These are phyloP conservation scores for Clamator glandarius DNA, from an alignment of 2,797 vertebrate genomes.

Conservation along the genomic window DNA sequence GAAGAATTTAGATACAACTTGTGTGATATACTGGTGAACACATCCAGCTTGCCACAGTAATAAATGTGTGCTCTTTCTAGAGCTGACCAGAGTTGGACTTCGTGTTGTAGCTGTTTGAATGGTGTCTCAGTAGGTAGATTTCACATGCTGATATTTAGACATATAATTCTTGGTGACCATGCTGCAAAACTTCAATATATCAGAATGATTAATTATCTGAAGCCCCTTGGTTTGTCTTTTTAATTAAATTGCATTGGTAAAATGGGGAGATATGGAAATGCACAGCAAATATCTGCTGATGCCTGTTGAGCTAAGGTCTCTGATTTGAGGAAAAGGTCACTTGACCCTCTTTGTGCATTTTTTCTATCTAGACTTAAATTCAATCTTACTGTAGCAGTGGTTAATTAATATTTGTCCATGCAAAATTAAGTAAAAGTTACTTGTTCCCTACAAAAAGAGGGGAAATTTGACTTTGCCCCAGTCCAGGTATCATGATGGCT, in stretches of 20 bases:
- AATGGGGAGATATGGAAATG: neutral
- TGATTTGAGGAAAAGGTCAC: slow-evolving; percentile 14
- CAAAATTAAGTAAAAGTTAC: slow-evolving; percentile 54
- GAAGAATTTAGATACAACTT: neutral
- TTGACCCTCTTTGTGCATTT: neutral
- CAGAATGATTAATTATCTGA: neutral
- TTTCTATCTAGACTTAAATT: neutral
- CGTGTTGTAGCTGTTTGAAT: neutral
- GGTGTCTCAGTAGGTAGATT: neutral
- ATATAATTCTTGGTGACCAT: neutral
- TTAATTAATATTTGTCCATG: slow-evolving; percentile 23
- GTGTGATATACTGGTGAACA: neutral
- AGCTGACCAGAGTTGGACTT: neutral
- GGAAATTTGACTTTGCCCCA: slow-evolving; percentile 57
- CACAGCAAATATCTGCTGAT: neutral
- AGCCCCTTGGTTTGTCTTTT: neutral
- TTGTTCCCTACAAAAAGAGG: slow-evolving; percentile 12
- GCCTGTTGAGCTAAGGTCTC: neutral
- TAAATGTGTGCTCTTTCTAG: neutral
- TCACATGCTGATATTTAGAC: neutral
- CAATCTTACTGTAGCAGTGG: neutral
- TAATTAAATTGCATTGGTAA: neutral
- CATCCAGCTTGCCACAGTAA: neutral
- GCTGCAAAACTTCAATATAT: neutral
- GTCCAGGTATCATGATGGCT: slow-evolving; percentile 51